Percentiles rank a stretch among this genome's conserved stretches.
phyloP scores from a whole-genome alignment of 64 coral and sea anemone species.

The Anthopleura sola region DNA sequence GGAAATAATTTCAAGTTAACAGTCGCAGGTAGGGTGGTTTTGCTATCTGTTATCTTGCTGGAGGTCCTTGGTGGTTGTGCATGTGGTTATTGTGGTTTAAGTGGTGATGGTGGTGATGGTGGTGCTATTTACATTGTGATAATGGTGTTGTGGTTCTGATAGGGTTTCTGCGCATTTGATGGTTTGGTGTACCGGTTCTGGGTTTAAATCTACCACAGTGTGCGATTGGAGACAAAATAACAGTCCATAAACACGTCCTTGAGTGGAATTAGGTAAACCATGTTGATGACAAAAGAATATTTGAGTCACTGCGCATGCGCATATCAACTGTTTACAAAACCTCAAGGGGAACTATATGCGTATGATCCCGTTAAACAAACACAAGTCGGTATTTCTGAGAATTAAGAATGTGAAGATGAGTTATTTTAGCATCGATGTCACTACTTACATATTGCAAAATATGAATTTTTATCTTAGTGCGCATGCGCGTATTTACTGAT shows the following conservation, averaged over 20 bases:
- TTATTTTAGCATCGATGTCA: neutral
- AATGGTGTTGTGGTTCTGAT: neutral
- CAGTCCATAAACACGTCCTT: neutral
- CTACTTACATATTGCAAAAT: neutral
- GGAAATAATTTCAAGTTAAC: neutral
- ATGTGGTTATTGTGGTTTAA: neutral
- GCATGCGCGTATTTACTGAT: neutral
- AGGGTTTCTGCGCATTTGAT: neutral
- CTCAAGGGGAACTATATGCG: neutral
- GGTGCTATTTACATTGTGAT: neutral
- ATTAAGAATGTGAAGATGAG: too few relatives aligned
- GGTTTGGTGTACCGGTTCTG: neutral
- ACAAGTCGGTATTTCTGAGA: neutral
- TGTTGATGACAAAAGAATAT: neutral
- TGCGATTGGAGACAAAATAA: neutral
- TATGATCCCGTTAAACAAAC: neutral
- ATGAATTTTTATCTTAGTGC: neutral
- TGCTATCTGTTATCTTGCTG: neutral
- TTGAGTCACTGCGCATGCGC: neutral
- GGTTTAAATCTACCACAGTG: neutral
- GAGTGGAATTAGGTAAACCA: neutral
- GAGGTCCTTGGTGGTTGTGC: neutral
- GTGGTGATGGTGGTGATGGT: neutral
- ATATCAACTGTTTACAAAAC: neutral
- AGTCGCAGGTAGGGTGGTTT: neutral